A percentile compares a stretch with the other conserved stretches of the same genome.
These are phyloP conservation scores for Australoheros scitulus DNA, from an alignment of 2,113 vertebrate species.

Conservation along the genomic window DNA sequence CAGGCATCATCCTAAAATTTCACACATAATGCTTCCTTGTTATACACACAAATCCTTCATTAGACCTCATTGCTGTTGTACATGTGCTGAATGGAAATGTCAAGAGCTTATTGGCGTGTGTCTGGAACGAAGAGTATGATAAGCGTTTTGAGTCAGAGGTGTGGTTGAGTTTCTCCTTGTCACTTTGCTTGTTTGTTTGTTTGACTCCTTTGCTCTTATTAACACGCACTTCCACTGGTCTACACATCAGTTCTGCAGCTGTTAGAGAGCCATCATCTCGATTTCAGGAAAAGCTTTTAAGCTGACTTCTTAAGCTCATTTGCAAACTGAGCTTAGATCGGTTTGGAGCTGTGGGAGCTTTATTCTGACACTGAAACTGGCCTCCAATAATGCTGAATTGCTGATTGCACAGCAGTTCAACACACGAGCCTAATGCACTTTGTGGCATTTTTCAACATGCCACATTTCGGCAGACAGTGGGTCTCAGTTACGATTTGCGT, in stretches of 20 bases:
- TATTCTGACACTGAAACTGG: constrained; percentile 65
- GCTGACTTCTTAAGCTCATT: constrained; percentile 78
- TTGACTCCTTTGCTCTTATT: constrained; percentile 15
- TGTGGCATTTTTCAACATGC: neutral
- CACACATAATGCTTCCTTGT: neutral
- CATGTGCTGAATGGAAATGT: neutral
- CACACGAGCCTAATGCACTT: constrained; percentile 26
- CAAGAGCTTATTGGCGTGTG: constrained; percentile 2
- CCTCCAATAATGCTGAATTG: constrained; percentile 64
- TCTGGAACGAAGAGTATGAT: constrained; percentile 45
- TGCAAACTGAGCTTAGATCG: constrained; percentile 66
- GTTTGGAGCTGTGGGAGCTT: constrained; percentile 59
- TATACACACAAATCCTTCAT: neutral
- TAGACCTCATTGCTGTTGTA: neutral
- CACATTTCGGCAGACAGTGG: constrained; percentile 4
- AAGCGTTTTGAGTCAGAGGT: constrained; percentile 27
- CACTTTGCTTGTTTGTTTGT: constrained; percentile 32
- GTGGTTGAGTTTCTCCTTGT: constrained; percentile 10
- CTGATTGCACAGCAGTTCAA: constrained; percentile 53
- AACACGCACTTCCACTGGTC: neutral
- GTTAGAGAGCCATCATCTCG: constrained; percentile 58
- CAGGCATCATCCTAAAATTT: neutral
- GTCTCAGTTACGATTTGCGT: neutral
- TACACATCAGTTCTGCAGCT: constrained; percentile 31
- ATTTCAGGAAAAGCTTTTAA: constrained; percentile 76